Conservation (phyloP, 2,888 invertebrate genomes). For the Nephrotoma guestfalica region DNA sequence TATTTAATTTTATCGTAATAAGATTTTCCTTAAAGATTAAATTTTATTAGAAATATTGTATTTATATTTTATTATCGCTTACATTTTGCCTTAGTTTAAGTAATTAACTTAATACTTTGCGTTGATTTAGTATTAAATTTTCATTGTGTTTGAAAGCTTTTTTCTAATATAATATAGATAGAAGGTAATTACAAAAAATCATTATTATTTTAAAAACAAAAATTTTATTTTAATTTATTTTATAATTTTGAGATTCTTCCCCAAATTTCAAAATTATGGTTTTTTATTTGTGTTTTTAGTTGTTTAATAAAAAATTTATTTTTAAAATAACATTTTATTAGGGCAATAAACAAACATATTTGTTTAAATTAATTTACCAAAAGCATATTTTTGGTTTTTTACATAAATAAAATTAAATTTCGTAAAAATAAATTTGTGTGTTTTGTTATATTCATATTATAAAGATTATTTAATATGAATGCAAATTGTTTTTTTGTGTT, state of each 20-base stretch:
- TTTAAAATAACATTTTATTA: not conserved
- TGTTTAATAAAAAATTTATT: not conserved
- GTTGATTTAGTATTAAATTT: not conserved
- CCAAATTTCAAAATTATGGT: slow-evolving; percentile 28
- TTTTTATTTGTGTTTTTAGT: not conserved
- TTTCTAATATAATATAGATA: not conserved
- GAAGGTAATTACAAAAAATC: not conserved
- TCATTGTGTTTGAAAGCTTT: not conserved
- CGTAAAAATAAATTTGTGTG: not conserved
- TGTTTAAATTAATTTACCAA: not conserved
- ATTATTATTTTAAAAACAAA: not conserved
- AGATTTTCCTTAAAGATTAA: not conserved
- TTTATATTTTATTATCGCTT: not conserved
- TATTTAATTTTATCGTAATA: not conserved
- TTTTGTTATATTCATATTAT: not conserved
- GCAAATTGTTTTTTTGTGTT: not conserved
- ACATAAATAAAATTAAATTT: not conserved
- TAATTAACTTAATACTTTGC: not conserved
- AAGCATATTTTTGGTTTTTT: not conserved
- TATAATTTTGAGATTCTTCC: slow-evolving; percentile 31
- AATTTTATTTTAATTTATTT: not conserved
- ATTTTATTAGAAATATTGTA: not conserved
- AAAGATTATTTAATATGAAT: not conserved
- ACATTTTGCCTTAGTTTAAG: not conserved
- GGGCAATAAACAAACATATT: not conserved